Percentiles rank a stretch among this genome's conserved stretches.
These are phyloP conservation scores for Trichonephila inaurata DNA, from an alignment of 1,140 invertebrate genomes.

Conservation along the genomic window DNA sequence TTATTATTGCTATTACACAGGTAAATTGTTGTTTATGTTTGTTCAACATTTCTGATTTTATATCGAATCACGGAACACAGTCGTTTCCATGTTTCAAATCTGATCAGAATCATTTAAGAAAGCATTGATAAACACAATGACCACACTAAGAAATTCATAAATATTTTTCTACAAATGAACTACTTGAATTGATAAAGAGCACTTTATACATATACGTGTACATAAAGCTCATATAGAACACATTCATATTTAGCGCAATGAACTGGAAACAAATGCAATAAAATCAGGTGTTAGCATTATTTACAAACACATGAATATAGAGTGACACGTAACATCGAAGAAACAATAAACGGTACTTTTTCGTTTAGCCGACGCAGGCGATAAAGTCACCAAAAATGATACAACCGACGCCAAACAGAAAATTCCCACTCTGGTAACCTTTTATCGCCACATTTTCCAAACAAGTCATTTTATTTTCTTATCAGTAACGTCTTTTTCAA, in stretches of 20 bases:
- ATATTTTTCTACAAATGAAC: neutral
- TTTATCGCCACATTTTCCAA: too few relatives aligned
- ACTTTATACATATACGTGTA: neutral
- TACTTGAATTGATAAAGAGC: neutral
- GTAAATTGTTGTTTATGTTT: neutral
- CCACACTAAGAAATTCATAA: neutral
- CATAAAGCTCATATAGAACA: constrained; percentile 19
- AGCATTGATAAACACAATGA: neutral
- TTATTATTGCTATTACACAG: constrained; percentile 11
- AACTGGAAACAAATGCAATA: neutral
- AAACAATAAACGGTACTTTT: neutral
- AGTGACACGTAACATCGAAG: neutral
- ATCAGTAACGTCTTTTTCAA: too few relatives aligned
- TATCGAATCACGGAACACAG: too few relatives aligned
- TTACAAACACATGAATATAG: neutral
- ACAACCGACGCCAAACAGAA: too few relatives aligned
- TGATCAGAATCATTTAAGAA: neutral
- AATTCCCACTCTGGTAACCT: too few relatives aligned
- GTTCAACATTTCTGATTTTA: neutral
- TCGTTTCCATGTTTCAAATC: too few relatives aligned
- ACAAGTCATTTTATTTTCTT: too few relatives aligned
- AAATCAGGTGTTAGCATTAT: neutral
- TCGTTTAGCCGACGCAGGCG: too few relatives aligned
- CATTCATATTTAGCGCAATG: neutral
- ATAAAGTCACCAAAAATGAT: too few relatives aligned